Conservation (phyloP, 2,113 vertebrate species). For the Calonectris borealis region DNA sequence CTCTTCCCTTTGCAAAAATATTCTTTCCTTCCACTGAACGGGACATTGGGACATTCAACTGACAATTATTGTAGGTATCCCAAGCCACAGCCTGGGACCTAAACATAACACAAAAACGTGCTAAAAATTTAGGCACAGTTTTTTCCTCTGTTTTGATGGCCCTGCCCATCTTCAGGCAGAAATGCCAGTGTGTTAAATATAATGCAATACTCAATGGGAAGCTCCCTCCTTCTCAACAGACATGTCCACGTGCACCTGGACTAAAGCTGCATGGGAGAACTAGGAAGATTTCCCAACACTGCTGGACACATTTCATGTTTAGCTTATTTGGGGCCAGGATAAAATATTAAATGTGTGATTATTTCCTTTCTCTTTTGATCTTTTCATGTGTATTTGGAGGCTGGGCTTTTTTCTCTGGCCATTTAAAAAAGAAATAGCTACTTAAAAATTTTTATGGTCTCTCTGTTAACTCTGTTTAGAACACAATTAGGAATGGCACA, state of each 20-base stretch:
- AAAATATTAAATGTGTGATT: not conserved
- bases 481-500: not conserved
- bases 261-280: not conserved
- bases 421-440: not conserved
- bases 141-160: not conserved
- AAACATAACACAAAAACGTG: not conserved
- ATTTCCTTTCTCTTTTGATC: not conserved
- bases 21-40: not conserved
- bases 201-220: not conserved
- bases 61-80: not conserved
- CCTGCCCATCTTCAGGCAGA: not conserved
- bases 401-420: not conserved
- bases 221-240: not conserved
- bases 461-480: not conserved
- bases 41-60: not conserved
- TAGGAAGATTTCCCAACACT: slow-evolving; percentile 10
- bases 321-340: not conserved
- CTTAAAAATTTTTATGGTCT: not conserved
- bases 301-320: not conserved
- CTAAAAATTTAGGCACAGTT: not conserved
- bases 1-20: not conserved
- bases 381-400: not conserved
- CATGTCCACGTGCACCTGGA: not conserved
- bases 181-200: not conserved
- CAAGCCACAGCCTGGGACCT: not conserved